Base-by-base conservation (phyloP, 2,888 invertebrate species). In the Drosophila helvetica region DNA sequence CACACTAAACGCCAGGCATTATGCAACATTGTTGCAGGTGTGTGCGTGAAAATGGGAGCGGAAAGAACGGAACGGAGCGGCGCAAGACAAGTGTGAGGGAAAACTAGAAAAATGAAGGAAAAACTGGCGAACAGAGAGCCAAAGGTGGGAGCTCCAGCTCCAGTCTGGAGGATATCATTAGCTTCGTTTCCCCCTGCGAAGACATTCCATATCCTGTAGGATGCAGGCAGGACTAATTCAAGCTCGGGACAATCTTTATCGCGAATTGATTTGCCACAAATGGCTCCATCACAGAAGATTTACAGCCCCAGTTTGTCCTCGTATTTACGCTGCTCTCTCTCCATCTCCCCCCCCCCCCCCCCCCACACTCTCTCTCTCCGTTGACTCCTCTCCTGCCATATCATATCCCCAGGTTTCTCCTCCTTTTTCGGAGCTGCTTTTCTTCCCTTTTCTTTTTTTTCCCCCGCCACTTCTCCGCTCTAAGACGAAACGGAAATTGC, bases 1-100 rank as follows among this genome's bases (percentile, higher is more conserved):
- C 80, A 82, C 88, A 83, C 83, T 86, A 86, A 88, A 78, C 78
- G 83, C 61, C 73, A 7, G 78, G 59, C 67, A 86, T 88, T 86
- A 85, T 78, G 71, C 74, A 79, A 86, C 88, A 83, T 74, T 77
- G 80, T 80, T 82, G 78, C 75, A 55, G 70, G 73, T 67, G 75
- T 66, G 70, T 45, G 19, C 5, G 22, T 5, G 22, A 4, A 52
- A 43, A 27, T 43, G 30, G 27, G 54, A 50, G 22, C 50, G 42
- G 60, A 71, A 51, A 38, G 33, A 17, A 22, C 5, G 22, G 25
- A 25, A 19, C 22, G 25, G 9, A 17, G 15, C 15, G 6, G 1
- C 15, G 6, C 0, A 22, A 54, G 59, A 70, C 46, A 50, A 45
- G 42, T 38, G n/a, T 38, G 38, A 15, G 38, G 19, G 38, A 15